Percentiles rank a stretch among this genome's conserved stretches.
These are phyloP conservation scores for Mola mola DNA, from an alignment of 2,113 vertebrate genomes.

Conservation along the genomic window DNA sequence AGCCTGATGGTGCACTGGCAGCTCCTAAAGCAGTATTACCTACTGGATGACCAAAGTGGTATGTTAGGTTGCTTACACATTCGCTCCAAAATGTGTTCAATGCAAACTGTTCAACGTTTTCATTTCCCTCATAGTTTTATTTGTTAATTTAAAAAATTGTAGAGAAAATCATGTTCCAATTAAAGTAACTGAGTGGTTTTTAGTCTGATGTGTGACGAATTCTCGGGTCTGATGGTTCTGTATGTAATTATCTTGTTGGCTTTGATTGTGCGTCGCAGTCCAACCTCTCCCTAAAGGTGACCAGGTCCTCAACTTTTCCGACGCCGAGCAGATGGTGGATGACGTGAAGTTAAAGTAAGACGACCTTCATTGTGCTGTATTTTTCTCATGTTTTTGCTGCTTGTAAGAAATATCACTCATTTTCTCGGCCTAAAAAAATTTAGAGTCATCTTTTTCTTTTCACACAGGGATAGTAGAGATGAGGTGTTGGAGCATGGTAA, in stretches of 20 bases:
- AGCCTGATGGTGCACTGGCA: slow-evolving; percentile 96
- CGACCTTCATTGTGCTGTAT: background rate
- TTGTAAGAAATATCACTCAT: background rate
- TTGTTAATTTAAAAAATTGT: too few relatives aligned
- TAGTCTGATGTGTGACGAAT: too few relatives aligned
- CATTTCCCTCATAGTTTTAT: too few relatives aligned
- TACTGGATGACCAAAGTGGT: slow-evolving; percentile 96
- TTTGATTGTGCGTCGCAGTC: slow-evolving; percentile 81
- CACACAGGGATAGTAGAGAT: slow-evolving; percentile 88
- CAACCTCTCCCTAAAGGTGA: slow-evolving; percentile 96
- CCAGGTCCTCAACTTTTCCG: slow-evolving; percentile 95
- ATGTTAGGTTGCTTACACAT: slow-evolving; percentile 24
- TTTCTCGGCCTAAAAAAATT: background rate
- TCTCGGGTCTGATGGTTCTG: background rate
- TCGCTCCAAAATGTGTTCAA: background rate
- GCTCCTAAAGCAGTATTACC: slow-evolving; percentile 95
- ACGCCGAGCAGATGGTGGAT: slow-evolving; percentile 94
- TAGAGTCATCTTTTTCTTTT: background rate
- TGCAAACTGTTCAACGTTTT: too few relatives aligned
- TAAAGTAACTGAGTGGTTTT: too few relatives aligned
- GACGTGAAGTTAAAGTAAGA: slow-evolving; percentile 93
- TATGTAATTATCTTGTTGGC: background rate
- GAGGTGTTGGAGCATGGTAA: slow-evolving; percentile 94
- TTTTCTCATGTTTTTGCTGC: background rate
- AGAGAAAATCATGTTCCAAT: too few relatives aligned